Evolutionary conservation across 2,113 vertebrate species (phyloP), one percentile per base, ranked within the genome.

Genomic region (Otis tarda): DNA sequence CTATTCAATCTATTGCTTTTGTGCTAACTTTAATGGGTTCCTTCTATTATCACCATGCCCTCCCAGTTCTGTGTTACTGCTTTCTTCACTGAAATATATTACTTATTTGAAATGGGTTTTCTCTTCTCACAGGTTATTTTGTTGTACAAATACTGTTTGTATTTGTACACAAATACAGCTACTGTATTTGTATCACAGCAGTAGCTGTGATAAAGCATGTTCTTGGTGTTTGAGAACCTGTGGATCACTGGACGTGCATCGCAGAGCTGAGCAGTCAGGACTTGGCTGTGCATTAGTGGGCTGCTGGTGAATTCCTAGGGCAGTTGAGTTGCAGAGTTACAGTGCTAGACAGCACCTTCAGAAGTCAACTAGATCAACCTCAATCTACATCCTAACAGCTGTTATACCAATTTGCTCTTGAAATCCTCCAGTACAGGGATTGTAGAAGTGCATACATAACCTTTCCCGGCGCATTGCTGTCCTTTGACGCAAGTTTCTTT

Each of bases 201-300:
- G 30, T 12, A 60, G 28, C 45, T 52, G 43, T 10, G 12, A 69
- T 56, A 70, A 84, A 79, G 50, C 9, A 12, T 16, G 11, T 31
- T 43, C 47, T 39, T 31, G 39, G 12, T 69, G 14, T 57, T 53
- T 70, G 45, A 71, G 27, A 63, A 19, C 23, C 22, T 7, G 3
- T 4, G 7, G 45, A 8, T 16, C 22, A 4, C 45, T 43, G 52
- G 19, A 24, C 1, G 2, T 5, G 14, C 20, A 9, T 3, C 1
- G 1, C n/a, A 47, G 16, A 37, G 47, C 21, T 68, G 39, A 83
- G n/a, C 41, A 31, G 37, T 7, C 25, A 50, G 52, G 28, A n/a
- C 17, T 28, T 3, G 0, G 22, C 15, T 30, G 63, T 39, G 59
- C 12, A 1, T 35, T 18, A 19, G 11, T n/a, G 37, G 31, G 45